phyloP scores from a whole-genome alignment of 2,888 invertebrate species.

The Polydrusus cervinus region DNA sequence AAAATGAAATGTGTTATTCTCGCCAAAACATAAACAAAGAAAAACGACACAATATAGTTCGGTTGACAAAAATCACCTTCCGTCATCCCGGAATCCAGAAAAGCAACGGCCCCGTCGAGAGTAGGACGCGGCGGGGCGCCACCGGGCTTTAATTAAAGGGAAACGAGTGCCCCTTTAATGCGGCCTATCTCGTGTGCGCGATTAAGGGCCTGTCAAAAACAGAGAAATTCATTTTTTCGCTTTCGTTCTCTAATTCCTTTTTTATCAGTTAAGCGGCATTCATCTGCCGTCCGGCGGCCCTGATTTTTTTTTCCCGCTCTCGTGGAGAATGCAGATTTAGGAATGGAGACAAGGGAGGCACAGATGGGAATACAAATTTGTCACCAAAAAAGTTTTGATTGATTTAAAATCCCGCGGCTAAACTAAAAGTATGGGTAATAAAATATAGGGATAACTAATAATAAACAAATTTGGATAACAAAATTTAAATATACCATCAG shows the following conservation, averaged over 20 bases:
- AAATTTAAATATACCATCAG: neutral
- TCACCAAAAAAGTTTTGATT: constrained; percentile 42
- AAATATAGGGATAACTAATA: constrained; percentile 8
- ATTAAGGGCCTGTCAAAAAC: constrained; percentile 73
- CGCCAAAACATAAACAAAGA: neutral
- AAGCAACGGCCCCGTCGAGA: constrained; percentile 28
- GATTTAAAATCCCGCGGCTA: constrained; percentile 30
- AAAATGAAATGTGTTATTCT: neutral
- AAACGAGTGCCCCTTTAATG: constrained; percentile 70
- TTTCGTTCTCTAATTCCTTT: constrained; percentile 72
- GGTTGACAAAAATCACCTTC: constrained; percentile 42
- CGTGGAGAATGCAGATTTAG: constrained; percentile 46
- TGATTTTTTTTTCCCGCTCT: constrained; percentile 41
- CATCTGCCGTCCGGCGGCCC: constrained; percentile 66
- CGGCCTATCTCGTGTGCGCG: constrained; percentile 70
- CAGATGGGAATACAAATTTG: constrained; percentile 34
- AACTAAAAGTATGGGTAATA: constrained; percentile 17
- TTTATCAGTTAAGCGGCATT: constrained; percentile 73
- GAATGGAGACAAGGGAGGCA: constrained; percentile 23
- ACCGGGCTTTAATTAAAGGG: constrained; percentile 67
- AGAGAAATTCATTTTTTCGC: constrained; percentile 73
- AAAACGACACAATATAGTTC: constrained; percentile 19
- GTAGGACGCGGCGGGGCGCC: constrained; percentile 54
- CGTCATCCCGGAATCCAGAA: constrained; percentile 39
- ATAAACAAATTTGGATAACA: neutral